Base-by-base conservation (phyloP, 2,888 invertebrate species). In the Drosophila ustulata region DNA sequence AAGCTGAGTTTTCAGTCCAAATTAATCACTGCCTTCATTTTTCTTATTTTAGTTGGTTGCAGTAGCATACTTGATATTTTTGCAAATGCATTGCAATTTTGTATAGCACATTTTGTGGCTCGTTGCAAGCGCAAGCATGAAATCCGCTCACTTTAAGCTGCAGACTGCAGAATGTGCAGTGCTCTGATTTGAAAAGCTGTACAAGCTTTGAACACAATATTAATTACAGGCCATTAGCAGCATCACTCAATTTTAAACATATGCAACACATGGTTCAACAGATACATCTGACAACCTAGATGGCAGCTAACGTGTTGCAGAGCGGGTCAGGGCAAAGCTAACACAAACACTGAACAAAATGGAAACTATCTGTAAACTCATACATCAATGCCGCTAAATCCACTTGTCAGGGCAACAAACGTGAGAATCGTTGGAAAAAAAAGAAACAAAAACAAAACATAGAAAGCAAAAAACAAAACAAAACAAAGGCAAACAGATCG, bases 301-400 rank as follows among this genome's bases (percentile, higher is more conserved):
- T 32, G 18, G 63, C 62, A 50, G 30, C 53, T 32, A 43, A 58
- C 39, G 18, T 43, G 50, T 13, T 52, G 56, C 50, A 62, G 30
- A 58, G 37, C 34, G 43, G 39, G n/a, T 37, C 47, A 26, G 13
- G 49, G 47, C 47, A 37, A 23, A 53, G 34, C 13, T 4, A 28
- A 37, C 47, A 25, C 41, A 49, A 18, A 34, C 9, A 11, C 34
- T 11, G 34, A 34, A 63, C 45, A 69, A 69, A 85, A 69, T 76
- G 71, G 67, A 86, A 84, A 74, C 80, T 89, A 81, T 81, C 84
- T 89, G 81, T 69, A 76, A 70, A 80, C 72, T 75, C 85, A 86
- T 86, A 89, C 84, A 89, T 86, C 85, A 86, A 87, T 86, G 89
- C 82, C 89, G 85, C 88, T 81, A 89, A 86, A 87, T 86, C 85